Evolutionary conservation across 92 coral and sea anemone genomes (phyloP), one percentile per base, ranked within the genome.

Genomic region (Porites evermanni): DNA sequence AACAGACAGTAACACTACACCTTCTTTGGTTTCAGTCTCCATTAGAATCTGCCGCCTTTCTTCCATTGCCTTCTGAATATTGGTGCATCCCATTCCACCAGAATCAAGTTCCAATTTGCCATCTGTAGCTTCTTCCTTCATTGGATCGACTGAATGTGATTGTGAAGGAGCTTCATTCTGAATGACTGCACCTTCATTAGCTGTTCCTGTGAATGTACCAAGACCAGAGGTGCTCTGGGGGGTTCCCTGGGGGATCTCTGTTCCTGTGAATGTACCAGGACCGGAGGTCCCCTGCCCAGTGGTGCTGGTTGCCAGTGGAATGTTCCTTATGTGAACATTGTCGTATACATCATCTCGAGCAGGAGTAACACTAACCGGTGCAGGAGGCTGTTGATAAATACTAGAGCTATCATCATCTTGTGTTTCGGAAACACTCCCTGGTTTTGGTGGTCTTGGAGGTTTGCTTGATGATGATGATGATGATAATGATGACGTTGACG

Each of bases 81-180:
- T 79, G 17, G 24, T 64, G 68, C 98, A 94, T 47, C 95, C 94
- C 98, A 94, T 94, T 69, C 98, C 98, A 53, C 98, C 98, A 17
- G 95, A 91, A 88, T 94, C 98, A 72, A 90, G 89, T 65, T 87
- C 93, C 50, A 80, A 74, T 12, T 77, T 74, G 1, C 83, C 82
- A 64, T 75, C 76, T 23, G 66, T 79, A 1, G 67, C 60, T 77
- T 85, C 88, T 20, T 14, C 1, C 1, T 63, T 58, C 13, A 21
- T 18, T 4, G 0, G 12, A 20, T 63, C 24, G 38, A 64, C 12
- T 80, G 63, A 65, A 53, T 60, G 64, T 6, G 87, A 5, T 59
- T 1, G 2, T 12, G 32, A 66, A 12, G 74, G 72, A 14, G 18
- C 75, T 1, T 71, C 73, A 23, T 74, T 74, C 13, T 21, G 47